Percentiles rank a stretch among this genome's conserved stretches.
Evolutionary conservation across 1,140 invertebrate genomes (phyloP).

Genomic region (Tetramorium alpestre): DNA sequence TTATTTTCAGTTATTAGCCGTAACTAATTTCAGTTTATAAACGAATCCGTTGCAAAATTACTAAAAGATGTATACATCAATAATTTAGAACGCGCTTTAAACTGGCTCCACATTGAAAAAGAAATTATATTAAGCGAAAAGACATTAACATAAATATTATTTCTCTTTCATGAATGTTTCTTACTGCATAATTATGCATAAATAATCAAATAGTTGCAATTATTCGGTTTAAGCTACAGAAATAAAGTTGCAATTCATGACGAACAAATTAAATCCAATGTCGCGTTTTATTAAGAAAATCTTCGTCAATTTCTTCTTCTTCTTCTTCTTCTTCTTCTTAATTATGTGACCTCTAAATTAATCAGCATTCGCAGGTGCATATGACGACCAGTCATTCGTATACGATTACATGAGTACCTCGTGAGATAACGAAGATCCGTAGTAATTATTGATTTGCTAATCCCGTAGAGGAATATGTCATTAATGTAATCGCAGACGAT

Average conservation of each 20-base stretch:
- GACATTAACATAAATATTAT: background rate
- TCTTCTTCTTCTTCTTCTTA: background rate
- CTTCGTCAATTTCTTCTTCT: background rate
- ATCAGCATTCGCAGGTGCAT: background rate
- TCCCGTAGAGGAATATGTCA: slow-evolving; percentile 24
- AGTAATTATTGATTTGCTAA: slow-evolving; percentile 72
- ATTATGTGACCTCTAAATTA: slow-evolving; percentile 54
- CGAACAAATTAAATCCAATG: background rate
- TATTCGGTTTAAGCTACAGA: background rate
- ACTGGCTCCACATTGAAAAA: background rate
- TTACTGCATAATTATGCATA: background rate
- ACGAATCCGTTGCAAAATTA: background rate
- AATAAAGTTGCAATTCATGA: background rate
- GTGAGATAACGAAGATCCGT: slow-evolving; percentile 63
- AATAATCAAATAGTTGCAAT: background rate
- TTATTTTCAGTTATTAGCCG: slow-evolving; percentile 4
- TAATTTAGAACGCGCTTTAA: background rate
- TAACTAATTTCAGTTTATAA: background rate
- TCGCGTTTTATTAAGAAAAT: background rate
- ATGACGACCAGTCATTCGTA: slow-evolving; percentile 35
- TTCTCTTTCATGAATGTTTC: background rate
- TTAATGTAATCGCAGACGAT: slow-evolving; percentile 65
- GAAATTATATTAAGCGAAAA: background rate
- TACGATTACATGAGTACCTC: slow-evolving; percentile 51
- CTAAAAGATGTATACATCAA: background rate